Base-by-base conservation (phyloP, 2,888 invertebrate genomes). In the Schrankia costaestrigalis region DNA sequence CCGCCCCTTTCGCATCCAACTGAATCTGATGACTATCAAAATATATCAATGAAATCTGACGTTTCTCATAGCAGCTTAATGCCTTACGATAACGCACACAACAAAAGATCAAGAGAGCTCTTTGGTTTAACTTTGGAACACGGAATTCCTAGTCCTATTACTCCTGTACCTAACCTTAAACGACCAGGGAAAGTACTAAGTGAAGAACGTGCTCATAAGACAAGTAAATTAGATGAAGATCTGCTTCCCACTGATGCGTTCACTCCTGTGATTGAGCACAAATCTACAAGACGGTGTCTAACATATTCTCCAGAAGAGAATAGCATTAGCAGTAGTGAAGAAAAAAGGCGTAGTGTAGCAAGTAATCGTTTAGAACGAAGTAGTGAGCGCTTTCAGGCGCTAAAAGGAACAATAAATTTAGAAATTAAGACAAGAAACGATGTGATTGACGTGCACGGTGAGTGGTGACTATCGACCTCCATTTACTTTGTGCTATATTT, bases 381-480 rank as follows among this genome's bases (percentile, higher is more conserved):
- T 34, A 59, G 56, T 12, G 84, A 86, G 40, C 63, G 77, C 31
- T 79, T 76, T 41, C 82, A 74, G 52, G 61, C 74, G 1, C 63
- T 77, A 0, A 87, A 84, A 49, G 92, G 91, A 12, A 91, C 91
- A 2, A 89, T 93, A 54, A 92, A 93, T 57, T 75, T 93, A 56
- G 90, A 91, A 63, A 90, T 91, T 39, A 78, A 85, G 22, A 83
- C 85, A n/a, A 83, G 82, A 18, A 87, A 89, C 47, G 89, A 90
- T 45, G 81, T 89, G 37, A 90, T 93, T 65, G 91, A 91, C 80
- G 91, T 93, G 60, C 91, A 92, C 83, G 92, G 93, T 93, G 84
- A 91, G 91, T 90, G 75, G 80, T 84, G 82, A 86, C 81, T 85
- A 83, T 87, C 86, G 71, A 57, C 41, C 44, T 47, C 12, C 15